phyloP scores from a whole-genome alignment of 1,140 invertebrate genomes.

The Pogonomyrmex californicus region DNA sequence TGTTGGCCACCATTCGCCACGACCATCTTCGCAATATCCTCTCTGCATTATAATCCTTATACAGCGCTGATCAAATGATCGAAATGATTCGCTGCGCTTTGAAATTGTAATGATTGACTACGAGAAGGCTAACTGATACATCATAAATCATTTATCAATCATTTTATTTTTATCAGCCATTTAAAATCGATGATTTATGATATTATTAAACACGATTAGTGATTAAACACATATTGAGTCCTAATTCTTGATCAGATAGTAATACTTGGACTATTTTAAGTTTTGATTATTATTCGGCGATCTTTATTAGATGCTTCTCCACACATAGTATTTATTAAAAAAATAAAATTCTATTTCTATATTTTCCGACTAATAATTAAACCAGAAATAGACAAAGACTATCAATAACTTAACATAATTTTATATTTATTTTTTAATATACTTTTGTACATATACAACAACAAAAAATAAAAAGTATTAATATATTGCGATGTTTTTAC shows the following conservation, averaged over 20 bases:
- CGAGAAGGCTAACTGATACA: neutral
- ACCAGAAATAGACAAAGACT: neutral
- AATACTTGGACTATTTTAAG: neutral
- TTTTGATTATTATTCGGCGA: neutral
- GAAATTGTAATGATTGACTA: neutral
- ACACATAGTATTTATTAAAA: neutral
- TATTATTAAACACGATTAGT: neutral
- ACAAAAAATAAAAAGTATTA: neutral
- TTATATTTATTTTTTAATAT: neutral
- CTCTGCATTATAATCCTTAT: neutral
- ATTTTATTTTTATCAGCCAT: neutral
- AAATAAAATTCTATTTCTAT: neutral
- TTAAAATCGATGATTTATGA: neutral
- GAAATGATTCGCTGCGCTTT: neutral
- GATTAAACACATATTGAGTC: neutral
- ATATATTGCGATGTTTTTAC: neutral
- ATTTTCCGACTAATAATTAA: neutral
- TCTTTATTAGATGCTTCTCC: neutral
- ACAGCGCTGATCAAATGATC: neutral
- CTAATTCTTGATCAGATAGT: neutral
- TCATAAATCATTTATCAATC: no score
- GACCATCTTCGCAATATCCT: conserved; percentile 16
- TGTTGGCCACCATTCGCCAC: conserved; percentile 29
- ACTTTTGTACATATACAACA: neutral
- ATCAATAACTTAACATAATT: neutral